A percentile compares a stretch with the other conserved stretches of the same genome.
These are phyloP conservation scores for Mesitornis unicolor DNA, from an alignment of 2,113 vertebrate genomes.

Conservation along the genomic window DNA sequence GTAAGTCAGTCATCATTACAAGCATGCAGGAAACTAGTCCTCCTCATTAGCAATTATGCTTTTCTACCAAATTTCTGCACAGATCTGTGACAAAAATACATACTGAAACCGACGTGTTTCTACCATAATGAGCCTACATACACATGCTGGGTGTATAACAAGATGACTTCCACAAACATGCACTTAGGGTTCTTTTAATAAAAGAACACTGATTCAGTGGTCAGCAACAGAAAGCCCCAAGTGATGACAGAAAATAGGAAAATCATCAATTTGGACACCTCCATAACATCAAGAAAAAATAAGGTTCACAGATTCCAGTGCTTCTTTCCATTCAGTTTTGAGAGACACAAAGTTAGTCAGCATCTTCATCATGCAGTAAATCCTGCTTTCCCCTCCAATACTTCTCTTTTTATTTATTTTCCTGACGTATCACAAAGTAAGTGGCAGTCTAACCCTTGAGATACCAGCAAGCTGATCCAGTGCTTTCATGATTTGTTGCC, in stretches of 20 bases:
- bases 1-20: background rate
- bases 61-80: background rate
- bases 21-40: background rate
- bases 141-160: background rate
- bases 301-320: background rate
- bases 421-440: background rate
- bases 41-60: background rate
- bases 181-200: background rate
- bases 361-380: background rate
- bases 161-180: background rate
- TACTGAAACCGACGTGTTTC: background rate
- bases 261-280: background rate
- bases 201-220: background rate
- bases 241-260: rapidly evolving
- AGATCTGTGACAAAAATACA: background rate
- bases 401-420: background rate
- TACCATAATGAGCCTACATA: background rate
- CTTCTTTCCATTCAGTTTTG: background rate
- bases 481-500: background rate
- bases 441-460: background rate
- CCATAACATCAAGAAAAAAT: background rate
- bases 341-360: background rate
- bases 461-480: background rate
- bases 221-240: background rate
- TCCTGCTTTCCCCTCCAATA: background rate